Evolutionary conservation across 1,140 invertebrate species (phyloP).

Genomic region (Limonius californicus): DNA sequence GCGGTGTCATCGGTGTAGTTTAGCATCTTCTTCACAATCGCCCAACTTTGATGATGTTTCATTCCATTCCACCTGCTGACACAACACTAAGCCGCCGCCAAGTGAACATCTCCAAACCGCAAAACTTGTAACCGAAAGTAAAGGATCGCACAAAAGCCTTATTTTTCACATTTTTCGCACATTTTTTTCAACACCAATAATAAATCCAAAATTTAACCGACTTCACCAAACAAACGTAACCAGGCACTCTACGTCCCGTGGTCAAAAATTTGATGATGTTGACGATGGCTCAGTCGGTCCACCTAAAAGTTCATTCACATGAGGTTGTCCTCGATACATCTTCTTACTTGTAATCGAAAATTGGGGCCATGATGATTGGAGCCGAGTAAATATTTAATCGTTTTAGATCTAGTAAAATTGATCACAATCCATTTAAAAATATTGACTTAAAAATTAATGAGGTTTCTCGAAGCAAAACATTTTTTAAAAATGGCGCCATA

Average conservation of each 20-base stretch:
- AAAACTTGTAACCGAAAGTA: background rate
- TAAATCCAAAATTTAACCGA: background rate
- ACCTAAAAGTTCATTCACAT: constrained; percentile 21
- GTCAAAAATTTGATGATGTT: constrained; percentile 21
- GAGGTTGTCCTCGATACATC: background rate
- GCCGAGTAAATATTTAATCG: no score
- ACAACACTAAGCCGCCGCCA: constrained; percentile 30
- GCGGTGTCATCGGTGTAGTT: constrained; percentile 27
- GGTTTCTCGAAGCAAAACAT: no score
- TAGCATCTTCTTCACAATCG: constrained; percentile 31
- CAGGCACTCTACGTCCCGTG: constrained; percentile 5
- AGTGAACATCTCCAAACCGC: background rate
- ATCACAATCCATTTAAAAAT: background rate
- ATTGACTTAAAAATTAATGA: background rate
- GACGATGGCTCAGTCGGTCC: constrained; percentile 13
- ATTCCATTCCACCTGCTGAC: constrained; percentile 44
- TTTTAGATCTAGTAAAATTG: background rate
- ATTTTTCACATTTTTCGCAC: background rate
- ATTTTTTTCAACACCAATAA: no score
- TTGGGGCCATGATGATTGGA: no score
- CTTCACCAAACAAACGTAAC: background rate
- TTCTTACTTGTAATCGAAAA: background rate
- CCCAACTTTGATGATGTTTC: constrained; percentile 23
- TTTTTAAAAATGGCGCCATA: background rate
- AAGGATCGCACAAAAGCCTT: background rate